Conservation (phyloP, 2,888 invertebrate genomes). For the Drosophila antonietae region DNA sequence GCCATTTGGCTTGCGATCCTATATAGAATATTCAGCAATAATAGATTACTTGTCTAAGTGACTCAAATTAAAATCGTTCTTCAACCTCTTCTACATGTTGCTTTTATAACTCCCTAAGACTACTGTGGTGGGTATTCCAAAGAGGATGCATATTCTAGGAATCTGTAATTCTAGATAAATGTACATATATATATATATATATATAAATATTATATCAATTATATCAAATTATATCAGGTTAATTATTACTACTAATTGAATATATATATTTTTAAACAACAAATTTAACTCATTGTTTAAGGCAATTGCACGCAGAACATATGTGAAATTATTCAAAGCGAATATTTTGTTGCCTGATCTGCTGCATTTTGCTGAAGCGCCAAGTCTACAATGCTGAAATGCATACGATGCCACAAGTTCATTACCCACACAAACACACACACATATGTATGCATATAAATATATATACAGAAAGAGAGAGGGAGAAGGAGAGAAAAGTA, state of each 20-base stretch:
- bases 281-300: no score
- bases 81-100: no score
- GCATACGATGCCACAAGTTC: conserved; percentile 63
- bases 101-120: no score
- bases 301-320: background rate
- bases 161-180: no score
- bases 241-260: no score
- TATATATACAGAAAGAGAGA: no score
- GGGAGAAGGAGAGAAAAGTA: background rate
- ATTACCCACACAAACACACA: conserved; percentile 49
- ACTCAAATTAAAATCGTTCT: background rate
- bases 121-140: no score
- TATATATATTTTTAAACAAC: no score
- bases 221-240: no score
- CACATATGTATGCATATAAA: background rate
- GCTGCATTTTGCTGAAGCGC: conserved; percentile 41
- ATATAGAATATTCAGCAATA: background rate
- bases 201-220: no score
- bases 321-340: conserved; percentile 20
- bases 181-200: no score
- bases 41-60: background rate
- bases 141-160: no score
- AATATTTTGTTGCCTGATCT: conserved; percentile 12
- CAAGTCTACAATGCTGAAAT: conserved; percentile 57
- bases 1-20: conserved; percentile 10